Base-by-base conservation (phyloP, 2,888 invertebrate species). In the Baccha elongata region DNA sequence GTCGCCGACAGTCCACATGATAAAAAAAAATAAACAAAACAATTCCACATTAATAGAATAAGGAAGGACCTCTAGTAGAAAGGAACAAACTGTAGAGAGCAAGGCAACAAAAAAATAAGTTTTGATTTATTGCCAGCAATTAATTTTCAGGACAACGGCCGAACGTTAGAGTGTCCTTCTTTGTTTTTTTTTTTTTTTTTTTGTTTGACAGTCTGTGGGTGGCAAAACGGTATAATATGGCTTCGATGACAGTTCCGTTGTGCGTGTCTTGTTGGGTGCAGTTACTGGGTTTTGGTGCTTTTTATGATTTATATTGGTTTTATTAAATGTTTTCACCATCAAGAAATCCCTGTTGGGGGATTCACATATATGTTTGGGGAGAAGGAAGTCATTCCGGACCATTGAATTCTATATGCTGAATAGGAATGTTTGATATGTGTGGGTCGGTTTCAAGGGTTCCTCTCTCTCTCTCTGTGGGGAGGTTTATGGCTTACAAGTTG, bases 291-390 rank as follows among this genome's bases (percentile, higher is more conserved):
- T 71, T 44, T 72, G 53, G 71, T 67, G 67, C 60, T 67, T 75
- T 80, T 76, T 81, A 81, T 81, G 81, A 81, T 81, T 81, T 81
- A 81, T 81, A 67, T 55, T 40, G 53, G 71, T 81, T 81, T 81
- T 67, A 81, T 81, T 81, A 81, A 81, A 81, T 81, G 81, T 81
- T 81, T 81, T 76, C 67, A 69, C 75, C 80, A 69, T 80, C 80
- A 58, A 35, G 8, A 67, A 60, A 19, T 32, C 42, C 40, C 48
- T 67, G 17, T 32, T 53, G n/a, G 3, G 53, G 19, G 53, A 21
- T n/a, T 10, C 1, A 15, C 17, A 8, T 1, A 3, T 42, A 8
- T 42, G 35, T 19, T 13, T 35, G 42, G 40, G 26, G 8, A 11
- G 62, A 13, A 69, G 50, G 21, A 37, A 74, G 69, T 60, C 75